These are phyloP conservation scores for Propithecus coquereli DNA, from an alignment of 2,113 vertebrate species.

Conservation along the genomic window DNA sequence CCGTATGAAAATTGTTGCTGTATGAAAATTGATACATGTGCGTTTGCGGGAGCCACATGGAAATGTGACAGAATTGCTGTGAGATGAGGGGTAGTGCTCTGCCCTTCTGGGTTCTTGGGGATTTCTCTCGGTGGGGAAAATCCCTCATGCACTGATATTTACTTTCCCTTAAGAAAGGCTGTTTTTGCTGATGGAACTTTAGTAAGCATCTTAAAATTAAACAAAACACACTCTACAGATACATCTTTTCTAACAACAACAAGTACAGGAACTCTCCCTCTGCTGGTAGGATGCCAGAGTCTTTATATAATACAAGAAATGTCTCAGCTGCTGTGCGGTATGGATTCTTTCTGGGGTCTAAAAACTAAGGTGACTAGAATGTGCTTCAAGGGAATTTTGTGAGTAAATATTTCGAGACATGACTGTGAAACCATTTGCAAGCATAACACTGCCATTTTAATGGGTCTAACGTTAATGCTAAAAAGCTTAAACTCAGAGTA, in stretches of 20 bases:
- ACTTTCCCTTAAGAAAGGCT: conserved; percentile 13
- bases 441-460: not conserved
- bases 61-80: not conserved
- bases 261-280: not conserved
- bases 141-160: not conserved
- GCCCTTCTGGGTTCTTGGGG: fast-evolving
- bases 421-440: not conserved
- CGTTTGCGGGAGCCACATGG: not conserved
- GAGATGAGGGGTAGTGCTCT: not conserved
- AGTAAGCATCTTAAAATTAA: not conserved
- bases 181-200: conserved; percentile 10
- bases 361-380: not conserved
- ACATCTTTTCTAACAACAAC: not conserved
- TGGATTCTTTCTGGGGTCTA: not conserved
- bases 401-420: not conserved
- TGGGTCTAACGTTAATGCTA: not conserved
- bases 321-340: not conserved
- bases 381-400: not conserved
- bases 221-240: not conserved
- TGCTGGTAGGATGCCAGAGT: not conserved
- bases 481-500: not conserved
- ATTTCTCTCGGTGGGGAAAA: not conserved
- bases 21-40: not conserved
- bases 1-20: not conserved
- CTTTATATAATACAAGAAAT: not conserved